Percentiles rank a stretch among this genome's conserved stretches.
Conservation (phyloP, 2,888 invertebrate genomes). For the Ormyrus thymus region DNA sequence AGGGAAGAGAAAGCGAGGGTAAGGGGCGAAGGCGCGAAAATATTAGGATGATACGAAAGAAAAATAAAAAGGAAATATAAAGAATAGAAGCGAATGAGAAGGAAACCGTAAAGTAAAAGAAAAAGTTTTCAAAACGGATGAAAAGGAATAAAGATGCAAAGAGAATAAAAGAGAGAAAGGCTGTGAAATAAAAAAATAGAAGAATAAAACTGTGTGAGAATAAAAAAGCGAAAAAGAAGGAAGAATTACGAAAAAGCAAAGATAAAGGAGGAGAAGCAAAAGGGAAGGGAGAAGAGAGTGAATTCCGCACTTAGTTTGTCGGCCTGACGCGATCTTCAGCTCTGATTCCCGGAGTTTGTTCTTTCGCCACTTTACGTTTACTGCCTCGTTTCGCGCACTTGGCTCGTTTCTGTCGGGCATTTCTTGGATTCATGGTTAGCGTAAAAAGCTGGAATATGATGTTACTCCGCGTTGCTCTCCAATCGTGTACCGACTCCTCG, state of each 20-base stretch:
- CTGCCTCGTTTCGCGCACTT: constrained; percentile 49
- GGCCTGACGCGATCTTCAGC: constrained; percentile 35
- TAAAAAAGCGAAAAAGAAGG: not conserved
- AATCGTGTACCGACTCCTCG: not conserved
- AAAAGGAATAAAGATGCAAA: not conserved
- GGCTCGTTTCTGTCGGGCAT: constrained; percentile 29
- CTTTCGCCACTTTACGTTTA: constrained; percentile 51
- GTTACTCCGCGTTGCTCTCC: constrained; percentile 7
- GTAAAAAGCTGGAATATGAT: constrained; percentile 35
- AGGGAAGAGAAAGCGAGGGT: not conserved
- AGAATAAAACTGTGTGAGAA: not conserved
- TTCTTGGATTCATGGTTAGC: constrained; percentile 39
- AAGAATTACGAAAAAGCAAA: constrained; percentile 31
- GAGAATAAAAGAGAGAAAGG: not conserved
- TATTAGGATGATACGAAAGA: not conserved
- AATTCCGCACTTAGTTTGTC: constrained; percentile 43
- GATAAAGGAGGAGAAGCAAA: constrained; percentile 18
- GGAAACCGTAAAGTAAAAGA: not conserved
- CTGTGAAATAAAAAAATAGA: constrained; percentile 5
- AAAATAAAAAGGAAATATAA: not conserved
- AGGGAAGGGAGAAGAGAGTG: constrained; percentile 26
- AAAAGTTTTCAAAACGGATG: constrained; percentile 3
- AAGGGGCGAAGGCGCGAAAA: not conserved
- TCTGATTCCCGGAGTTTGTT: constrained; percentile 45
- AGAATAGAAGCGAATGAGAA: not conserved